Percentiles rank a stretch among this genome's conserved stretches.
phyloP scores from a whole-genome alignment of 1,140 invertebrate species.

The Musca domestica region DNA sequence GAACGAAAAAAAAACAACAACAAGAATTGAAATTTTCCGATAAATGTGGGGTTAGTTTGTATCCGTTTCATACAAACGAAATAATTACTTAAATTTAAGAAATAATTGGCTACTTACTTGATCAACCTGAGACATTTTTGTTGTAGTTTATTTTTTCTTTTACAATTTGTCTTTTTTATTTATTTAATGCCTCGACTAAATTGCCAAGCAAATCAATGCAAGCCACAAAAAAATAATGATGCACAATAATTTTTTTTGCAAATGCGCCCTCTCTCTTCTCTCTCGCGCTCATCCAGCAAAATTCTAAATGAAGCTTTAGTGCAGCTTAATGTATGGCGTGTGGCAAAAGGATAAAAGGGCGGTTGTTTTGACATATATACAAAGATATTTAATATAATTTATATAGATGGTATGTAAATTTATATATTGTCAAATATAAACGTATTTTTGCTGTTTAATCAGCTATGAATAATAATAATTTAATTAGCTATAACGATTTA shows the following conservation, averaged over 20 bases:
- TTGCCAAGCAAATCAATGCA: constrained; percentile 6
- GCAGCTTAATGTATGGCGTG: too few relatives aligned
- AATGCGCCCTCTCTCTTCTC: neutral
- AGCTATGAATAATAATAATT: too few relatives aligned
- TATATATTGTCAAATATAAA: too few relatives aligned
- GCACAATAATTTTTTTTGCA: constrained; percentile 14
- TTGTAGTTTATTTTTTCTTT: neutral
- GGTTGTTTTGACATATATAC: too few relatives aligned
- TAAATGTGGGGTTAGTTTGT: neutral
- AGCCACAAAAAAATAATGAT: constrained; percentile 1
- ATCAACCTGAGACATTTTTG: constrained; percentile 13
- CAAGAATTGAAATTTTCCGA: too few relatives aligned
- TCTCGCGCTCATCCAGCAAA: neutral
- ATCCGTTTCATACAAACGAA: neutral
- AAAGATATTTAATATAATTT: too few relatives aligned
- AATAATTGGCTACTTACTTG: neutral
- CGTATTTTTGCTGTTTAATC: too few relatives aligned
- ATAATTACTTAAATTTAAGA: neutral
- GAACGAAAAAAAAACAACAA: neutral
- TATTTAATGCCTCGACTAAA: neutral
- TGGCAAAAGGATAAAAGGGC: too few relatives aligned
- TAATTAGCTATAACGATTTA: too few relatives aligned
- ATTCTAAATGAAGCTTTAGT: neutral
- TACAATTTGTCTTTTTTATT: neutral
- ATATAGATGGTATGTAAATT: too few relatives aligned